A percentile compares a stretch with the other conserved stretches of the same genome.
These are phyloP conservation scores for Cheirogaleus medius DNA, from an alignment of 2,113 vertebrate species.

Conservation along the genomic window DNA sequence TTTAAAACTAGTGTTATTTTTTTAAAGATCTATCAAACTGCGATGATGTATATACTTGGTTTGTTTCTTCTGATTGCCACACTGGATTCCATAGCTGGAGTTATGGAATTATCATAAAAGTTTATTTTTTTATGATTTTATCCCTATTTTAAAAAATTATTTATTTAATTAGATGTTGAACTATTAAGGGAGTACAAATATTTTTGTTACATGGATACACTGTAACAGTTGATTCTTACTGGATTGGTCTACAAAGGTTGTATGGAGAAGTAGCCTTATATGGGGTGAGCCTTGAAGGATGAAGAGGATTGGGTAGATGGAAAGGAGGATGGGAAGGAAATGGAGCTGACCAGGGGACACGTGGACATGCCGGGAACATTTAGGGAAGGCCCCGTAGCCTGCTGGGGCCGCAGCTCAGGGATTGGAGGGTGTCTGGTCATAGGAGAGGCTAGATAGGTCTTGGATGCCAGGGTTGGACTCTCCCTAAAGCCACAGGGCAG, in stretches of 20 bases:
- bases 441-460: neutral
- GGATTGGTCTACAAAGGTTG: neutral
- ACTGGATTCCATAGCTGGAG: neutral
- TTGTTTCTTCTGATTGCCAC: neutral
- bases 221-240: neutral
- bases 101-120: accelerated
- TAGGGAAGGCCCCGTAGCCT: neutral
- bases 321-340: neutral
- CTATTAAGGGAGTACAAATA: no score
- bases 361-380: neutral
- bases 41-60: neutral
- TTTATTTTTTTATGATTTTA: neutral
- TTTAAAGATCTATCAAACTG: neutral
- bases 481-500: neutral
- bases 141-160: no score
- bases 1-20: neutral
- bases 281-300: neutral
- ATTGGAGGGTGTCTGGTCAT: accelerated
- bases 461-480: neutral
- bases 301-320: neutral
- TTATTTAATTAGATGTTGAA: no score
- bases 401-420: accelerated
- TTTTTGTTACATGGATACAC: no score
- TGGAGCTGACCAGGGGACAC: neutral
- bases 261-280: neutral